Base-by-base conservation (phyloP, 2,113 vertebrate genomes). In the Siniperca knerii region DNA sequence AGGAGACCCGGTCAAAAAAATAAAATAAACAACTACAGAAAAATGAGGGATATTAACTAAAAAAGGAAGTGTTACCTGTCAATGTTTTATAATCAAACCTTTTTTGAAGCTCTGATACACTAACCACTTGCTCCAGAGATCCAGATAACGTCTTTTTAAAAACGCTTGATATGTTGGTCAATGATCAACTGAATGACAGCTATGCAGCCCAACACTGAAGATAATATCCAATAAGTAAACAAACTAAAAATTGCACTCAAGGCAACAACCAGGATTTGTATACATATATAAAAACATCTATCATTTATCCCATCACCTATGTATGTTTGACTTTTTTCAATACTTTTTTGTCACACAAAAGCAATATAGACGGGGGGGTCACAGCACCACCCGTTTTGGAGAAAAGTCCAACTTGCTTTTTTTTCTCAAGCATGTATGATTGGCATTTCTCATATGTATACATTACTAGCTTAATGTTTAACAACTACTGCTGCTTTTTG, bases 91-190 rank as follows among this genome's bases (percentile, higher is more conserved):
- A 89, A 91, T 94, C 78, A 87, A 92, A 91, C 71, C 55, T 81
- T 85, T 87, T 60, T 58, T 69, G 62, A 82, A 85, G 71, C 82
- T 89, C 62, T 55, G 71, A 90, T 79, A 85, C 89, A 89, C 87
- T 85, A 74, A 73, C 80, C 78, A 68, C 81, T 79, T 70, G 55
- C 84, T 87, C 75, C 77, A 84, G 58, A 87, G 75, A 83, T 61
- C 54, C 65, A 84, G 67, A 87, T 62, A 79, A 76, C 5, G 68
- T 89, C 81, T 90, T 92, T 82, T 74, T 48, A 50, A 71, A 91
- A 92, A 91, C 46, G 69, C 66, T 83, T 88, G 94, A 96, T 95
- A 95, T 95, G 95, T 94, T 90, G 91, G 92, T 93, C 92, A 72
- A 84, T 79, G 85, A 85, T 87, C 87, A 84, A 83, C 48, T 79